phyloP scores from a whole-genome alignment of 2,797 vertebrate genomes.

The Phaenicophaeus curvirostris region DNA sequence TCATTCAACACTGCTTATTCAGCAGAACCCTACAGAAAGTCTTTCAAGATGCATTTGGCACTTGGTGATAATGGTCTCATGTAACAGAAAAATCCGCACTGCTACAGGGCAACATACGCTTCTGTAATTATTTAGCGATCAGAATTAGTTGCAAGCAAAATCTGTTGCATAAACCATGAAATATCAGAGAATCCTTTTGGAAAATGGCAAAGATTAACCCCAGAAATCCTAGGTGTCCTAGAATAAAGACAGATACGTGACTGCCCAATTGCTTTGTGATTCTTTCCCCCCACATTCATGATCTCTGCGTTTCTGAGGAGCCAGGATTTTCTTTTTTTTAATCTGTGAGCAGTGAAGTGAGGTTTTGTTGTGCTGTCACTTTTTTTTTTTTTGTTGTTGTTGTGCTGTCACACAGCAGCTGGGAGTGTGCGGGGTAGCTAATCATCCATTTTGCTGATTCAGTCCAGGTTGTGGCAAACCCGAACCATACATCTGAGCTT shows the following conservation, averaged over 20 bases:
- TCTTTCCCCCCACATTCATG: not conserved
- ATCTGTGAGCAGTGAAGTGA: not conserved
- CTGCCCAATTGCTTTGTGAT: not conserved
- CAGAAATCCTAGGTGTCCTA: not conserved
- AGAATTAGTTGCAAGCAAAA: constrained; percentile 21
- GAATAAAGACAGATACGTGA: not conserved
- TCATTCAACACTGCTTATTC: not conserved
- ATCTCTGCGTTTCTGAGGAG: not conserved
- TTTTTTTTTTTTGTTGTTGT: not conserved
- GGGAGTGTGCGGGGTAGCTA: not conserved
- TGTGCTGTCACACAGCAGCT: not conserved
- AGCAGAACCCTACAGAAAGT: constrained; percentile 47
- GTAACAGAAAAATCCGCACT: constrained; percentile 22
- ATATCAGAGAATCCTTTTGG: not conserved
- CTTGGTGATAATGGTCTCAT: constrained; percentile 14
- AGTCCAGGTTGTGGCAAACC: not conserved
- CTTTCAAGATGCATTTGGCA: constrained; percentile 52
- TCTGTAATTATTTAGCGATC: constrained; percentile 39
- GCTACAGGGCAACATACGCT: constrained; percentile 17
- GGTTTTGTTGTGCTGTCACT: not conserved
- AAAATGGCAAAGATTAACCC: constrained; percentile 3
- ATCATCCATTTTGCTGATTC: constrained; percentile 44
- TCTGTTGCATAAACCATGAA: constrained; percentile 23
- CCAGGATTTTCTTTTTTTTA: not conserved
- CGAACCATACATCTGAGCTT: not conserved